A percentile compares a stretch with the other conserved stretches of the same genome.
phyloP scores from a whole-genome alignment of 1,140 invertebrate genomes.

The Phocides pigmalion region DNA sequence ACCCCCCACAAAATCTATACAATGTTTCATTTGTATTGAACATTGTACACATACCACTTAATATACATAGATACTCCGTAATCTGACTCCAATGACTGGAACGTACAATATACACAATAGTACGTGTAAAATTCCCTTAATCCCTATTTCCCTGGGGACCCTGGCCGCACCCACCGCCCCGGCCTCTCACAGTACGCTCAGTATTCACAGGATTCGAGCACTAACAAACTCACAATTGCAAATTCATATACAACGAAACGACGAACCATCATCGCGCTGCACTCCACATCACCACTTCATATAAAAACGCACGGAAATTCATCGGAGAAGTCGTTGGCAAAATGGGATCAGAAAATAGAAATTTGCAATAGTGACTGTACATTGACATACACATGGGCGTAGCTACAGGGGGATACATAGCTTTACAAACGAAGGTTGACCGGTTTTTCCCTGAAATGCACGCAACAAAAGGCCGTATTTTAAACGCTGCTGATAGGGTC shows the following conservation, averaged over 20 bases:
- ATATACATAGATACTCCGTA: neutral
- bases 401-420: too few species aligned
- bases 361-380: slow-evolving; percentile 50
- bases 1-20: too few species aligned
- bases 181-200: neutral
- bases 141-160: too few species aligned
- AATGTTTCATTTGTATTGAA: neutral
- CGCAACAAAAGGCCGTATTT: too few species aligned
- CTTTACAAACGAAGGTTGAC: too few species aligned
- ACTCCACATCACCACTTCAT: slow-evolving; percentile 19
- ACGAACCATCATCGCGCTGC: slow-evolving; percentile 45
- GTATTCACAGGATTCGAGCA: slow-evolving; percentile 13
- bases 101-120: too few species aligned
- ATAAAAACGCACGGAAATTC: slow-evolving; percentile 47
- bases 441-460: too few species aligned
- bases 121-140: too few species aligned
- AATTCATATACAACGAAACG: slow-evolving; percentile 39
- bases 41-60: neutral
- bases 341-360: slow-evolving; percentile 45
- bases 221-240: slow-evolving; percentile 41
- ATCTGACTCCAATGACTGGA: neutral
- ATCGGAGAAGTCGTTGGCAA: slow-evolving; percentile 43
- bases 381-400: too few species aligned
- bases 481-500: too few species aligned
- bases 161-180: neutral